Base-by-base conservation (phyloP, 2,888 invertebrate species). In the Pasiphila rectangulata region DNA sequence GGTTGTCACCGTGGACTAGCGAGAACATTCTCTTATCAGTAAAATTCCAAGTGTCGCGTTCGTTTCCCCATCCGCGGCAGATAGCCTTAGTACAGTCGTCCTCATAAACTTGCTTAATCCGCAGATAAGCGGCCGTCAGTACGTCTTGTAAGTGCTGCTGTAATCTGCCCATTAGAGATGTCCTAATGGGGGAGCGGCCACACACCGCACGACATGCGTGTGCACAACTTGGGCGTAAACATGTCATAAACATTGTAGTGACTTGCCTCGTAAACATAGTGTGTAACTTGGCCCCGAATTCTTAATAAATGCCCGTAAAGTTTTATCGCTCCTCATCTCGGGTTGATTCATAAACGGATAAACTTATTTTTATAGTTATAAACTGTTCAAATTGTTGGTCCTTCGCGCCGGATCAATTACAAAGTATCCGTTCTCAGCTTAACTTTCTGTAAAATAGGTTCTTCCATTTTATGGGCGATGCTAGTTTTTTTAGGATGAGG, bases 111-210 rank as follows among this genome's bases (percentile, higher is more conserved):
- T 44, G 16, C 9, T 19, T 49, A 39, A 44, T 44, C 43, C 24
- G 39, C 23, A 40, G 44, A 44, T 49, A 44, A 40, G 32, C 27
- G 43, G 43, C 43, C 38, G 43, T 39, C 23, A 23, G n/a, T 34
- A 29, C 21, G 9, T 24, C 37, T 15, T 39, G 34, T 12, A 38
- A 42, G 37, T 35, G 32, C 20, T n/a, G 16, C 13, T 15, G 34
- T 39, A 46, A 46, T 46, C 46, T 34, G 38, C 16, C 51, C 51
- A 51, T 49, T 48, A 52, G 51, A 13, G 23, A 45, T 20, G 43
- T 23, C 39, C 36, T 53, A 49, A 49, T 49, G 46, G 43, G 43
- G 49, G 52, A 35, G 47, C 44, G 52, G 46, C 46, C 49, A 39
- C 48, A 48, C 48, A 36, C 35, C 30, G 15, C 6, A 23, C 34